phyloP scores from a whole-genome alignment of 2,888 invertebrate genomes.

The Nowickia ferox region DNA sequence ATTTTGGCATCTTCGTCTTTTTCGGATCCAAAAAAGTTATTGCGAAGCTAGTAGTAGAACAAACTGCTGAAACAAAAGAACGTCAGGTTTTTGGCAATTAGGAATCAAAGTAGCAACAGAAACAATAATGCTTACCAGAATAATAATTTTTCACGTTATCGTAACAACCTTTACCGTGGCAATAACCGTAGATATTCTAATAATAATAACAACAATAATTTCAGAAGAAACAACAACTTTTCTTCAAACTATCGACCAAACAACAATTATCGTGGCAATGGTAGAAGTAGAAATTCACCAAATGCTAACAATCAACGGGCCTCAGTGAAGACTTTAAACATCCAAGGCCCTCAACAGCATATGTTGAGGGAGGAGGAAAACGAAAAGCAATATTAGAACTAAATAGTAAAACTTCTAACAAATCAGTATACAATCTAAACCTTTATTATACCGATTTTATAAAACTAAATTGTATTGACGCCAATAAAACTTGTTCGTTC shows the following conservation, averaged over 20 bases:
- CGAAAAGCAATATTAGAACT: background rate
- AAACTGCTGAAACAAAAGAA: constrained; percentile 11
- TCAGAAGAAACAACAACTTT: background rate
- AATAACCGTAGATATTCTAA: no score
- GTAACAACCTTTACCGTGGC: background rate
- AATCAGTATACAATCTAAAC: constrained; percentile 15
- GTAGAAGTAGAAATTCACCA: background rate
- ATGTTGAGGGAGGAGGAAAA: constrained; percentile 11
- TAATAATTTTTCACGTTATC: background rate
- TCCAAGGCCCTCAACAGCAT: background rate
- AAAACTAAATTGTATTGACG: background rate
- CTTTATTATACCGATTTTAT: constrained; percentile 18
- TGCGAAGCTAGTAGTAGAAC: constrained; percentile 20
- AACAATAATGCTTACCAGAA: background rate
- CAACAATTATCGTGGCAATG: constrained; percentile 2
- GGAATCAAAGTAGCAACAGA: background rate
- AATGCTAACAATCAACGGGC: background rate
- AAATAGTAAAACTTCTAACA: background rate
- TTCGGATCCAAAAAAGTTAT: constrained; percentile 12
- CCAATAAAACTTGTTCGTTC: constrained; percentile 23
- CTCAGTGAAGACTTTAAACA: constrained; percentile 1
- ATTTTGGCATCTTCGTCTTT: constrained; percentile 23
- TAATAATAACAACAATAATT: no score
- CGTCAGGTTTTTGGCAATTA: background rate
- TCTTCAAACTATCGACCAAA: no score